Evolutionary conservation across 2,113 vertebrate genomes (phyloP).

Genomic region (Mobula birostris): DNA sequence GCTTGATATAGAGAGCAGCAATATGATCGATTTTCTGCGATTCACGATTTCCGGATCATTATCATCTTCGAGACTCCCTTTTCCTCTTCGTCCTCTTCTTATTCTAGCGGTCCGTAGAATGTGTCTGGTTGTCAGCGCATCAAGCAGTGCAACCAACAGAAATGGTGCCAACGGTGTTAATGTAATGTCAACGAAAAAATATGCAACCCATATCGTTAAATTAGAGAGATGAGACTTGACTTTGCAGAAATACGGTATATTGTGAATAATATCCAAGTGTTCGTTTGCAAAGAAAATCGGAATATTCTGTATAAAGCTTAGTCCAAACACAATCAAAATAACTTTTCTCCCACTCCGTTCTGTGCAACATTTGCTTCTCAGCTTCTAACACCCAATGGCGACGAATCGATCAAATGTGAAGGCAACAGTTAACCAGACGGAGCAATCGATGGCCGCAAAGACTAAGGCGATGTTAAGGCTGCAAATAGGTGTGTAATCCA

Average conservation of each 20-base stretch:
- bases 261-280: not conserved
- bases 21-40: not conserved
- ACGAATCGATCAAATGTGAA: no score
- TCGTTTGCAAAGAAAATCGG: not conserved
- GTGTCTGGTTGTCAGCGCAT: not conserved
- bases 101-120: not conserved
- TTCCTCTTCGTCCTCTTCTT: not conserved
- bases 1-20: not conserved
- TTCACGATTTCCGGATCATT: not conserved
- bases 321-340: not conserved
- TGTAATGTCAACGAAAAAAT: not conserved
- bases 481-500: no score
- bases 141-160: not conserved
- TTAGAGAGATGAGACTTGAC: not conserved
- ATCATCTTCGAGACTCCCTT: not conserved
- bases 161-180: not conserved
- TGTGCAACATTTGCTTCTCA: not conserved
- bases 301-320: not conserved
- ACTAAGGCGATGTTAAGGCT: no score
- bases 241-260: not conserved
- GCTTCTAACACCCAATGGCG: not conserved
- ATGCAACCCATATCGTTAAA: not conserved
- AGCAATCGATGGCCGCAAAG: no score
- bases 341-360: not conserved
- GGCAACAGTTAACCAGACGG: no score